phyloP scores from a whole-genome alignment of 2,797 vertebrate species.

The Naso thynnoides region DNA sequence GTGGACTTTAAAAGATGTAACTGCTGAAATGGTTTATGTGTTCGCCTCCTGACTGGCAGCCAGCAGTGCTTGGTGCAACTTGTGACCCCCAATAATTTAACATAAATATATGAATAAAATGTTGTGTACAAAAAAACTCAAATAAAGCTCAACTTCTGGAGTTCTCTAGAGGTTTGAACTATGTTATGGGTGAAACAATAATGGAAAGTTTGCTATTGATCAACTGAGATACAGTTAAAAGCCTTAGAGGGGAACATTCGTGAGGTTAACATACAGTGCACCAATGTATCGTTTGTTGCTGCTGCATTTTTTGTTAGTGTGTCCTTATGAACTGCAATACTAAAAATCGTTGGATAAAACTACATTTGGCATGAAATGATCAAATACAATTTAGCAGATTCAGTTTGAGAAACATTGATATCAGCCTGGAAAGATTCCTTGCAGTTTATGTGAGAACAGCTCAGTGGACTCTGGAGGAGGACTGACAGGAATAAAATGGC shows the following conservation, averaged over 20 bases:
- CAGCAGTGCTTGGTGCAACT: neutral
- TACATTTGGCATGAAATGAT: constrained; percentile 1
- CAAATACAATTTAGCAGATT: neutral
- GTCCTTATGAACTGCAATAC: neutral
- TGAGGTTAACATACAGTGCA: too few species aligned
- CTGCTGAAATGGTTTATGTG: neutral
- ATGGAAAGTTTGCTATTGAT: neutral
- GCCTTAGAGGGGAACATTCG: too few species aligned
- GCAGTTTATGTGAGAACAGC: constrained; percentile 21
- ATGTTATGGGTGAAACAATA: neutral
- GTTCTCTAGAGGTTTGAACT: neutral
- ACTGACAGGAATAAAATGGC: constrained; percentile 46
- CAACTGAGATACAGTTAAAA: neutral
- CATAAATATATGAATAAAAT: neutral
- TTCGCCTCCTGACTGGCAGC: neutral
- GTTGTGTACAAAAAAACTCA: neutral
- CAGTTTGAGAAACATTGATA: neutral
- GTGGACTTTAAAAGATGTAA: neutral
- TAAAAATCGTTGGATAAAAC: neutral
- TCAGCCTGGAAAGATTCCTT: neutral
- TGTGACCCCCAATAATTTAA: neutral
- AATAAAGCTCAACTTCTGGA: neutral
- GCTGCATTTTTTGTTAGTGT: neutral
- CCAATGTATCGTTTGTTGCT: neutral
- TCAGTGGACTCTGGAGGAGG: constrained; percentile 30